A percentile compares a stretch with the other conserved stretches of the same genome.
These are phyloP conservation scores for Erythrolamprus reginae DNA, from an alignment of 2,113 vertebrate species.

Conservation along the genomic window DNA sequence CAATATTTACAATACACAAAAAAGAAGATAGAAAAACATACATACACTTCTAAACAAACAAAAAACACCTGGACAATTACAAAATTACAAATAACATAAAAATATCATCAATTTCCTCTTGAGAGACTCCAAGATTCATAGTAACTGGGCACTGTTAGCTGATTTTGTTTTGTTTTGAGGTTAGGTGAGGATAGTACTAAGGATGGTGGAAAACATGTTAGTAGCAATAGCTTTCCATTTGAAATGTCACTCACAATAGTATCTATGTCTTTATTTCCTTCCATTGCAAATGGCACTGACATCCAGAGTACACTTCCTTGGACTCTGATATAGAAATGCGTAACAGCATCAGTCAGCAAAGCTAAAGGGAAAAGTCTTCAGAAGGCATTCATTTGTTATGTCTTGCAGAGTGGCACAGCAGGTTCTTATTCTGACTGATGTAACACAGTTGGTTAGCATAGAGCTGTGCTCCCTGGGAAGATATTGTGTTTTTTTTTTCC, in stretches of 20 bases:
- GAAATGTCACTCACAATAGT: neutral
- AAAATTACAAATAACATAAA: too few relatives aligned
- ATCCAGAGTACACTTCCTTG: slow-evolving; percentile 26
- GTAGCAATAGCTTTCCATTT: neutral
- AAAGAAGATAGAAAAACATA: too few relatives aligned
- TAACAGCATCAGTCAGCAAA: slow-evolving; percentile 28
- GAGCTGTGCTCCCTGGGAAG: neutral
- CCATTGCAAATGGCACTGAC: neutral
- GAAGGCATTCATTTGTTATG: neutral
- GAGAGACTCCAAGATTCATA: too few relatives aligned
- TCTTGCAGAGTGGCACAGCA: neutral
- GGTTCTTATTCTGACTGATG: neutral
- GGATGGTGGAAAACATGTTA: neutral
- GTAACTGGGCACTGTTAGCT: neutral
- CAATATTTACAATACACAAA: too few relatives aligned
- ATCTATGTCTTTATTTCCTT: neutral
- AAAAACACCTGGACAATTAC: too few relatives aligned
- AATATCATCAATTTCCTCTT: too few relatives aligned
- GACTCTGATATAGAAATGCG: slow-evolving; percentile 32
- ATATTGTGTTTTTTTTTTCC: neutral
- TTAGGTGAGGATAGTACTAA: neutral
- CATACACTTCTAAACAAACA: too few relatives aligned
- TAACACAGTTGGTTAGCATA: neutral
- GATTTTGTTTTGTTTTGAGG: neutral
- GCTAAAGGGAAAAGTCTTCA: neutral